These are phyloP conservation scores for Netelia melanura DNA, from an alignment of 2,888 invertebrate species.

Conservation along the genomic window DNA sequence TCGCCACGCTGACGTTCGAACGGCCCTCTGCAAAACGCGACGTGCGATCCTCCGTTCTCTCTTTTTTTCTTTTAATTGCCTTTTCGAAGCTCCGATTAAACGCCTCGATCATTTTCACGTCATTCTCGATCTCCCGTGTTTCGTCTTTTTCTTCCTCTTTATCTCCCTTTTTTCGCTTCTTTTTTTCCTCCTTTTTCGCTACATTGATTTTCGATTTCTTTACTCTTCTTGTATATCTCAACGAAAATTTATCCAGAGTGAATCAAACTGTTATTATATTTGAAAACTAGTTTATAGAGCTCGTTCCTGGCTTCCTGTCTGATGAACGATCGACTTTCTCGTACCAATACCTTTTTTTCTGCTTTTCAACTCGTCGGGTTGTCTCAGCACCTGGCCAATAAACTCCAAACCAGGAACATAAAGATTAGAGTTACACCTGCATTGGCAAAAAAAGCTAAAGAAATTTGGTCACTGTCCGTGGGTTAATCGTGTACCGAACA, in stretches of 20 bases:
- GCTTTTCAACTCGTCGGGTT: neutral
- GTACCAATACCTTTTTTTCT: neutral
- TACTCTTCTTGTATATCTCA: neutral
- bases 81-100: slow-evolving; percentile 73
- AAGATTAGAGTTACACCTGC: slow-evolving; percentile 18
- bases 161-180: neutral
- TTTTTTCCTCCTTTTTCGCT: slow-evolving; percentile 69
- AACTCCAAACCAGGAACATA: neutral
- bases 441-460: neutral
- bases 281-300: neutral
- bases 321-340: neutral
- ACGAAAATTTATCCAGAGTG: neutral
- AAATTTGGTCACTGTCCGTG: too few relatives aligned
- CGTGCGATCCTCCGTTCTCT: slow-evolving; percentile 63
- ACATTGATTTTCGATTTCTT: slow-evolving; percentile 75
- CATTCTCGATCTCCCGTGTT: slow-evolving; percentile 59
- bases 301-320: neutral
- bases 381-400: slow-evolving; percentile 22
- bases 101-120: slow-evolving; percentile 75
- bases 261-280: slow-evolving; percentile 14
- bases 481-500: too few relatives aligned
- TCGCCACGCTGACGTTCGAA: slow-evolving; percentile 14
- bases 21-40: slow-evolving; percentile 44
- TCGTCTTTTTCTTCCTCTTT: slow-evolving; percentile 68
- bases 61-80: slow-evolving; percentile 57